Evolutionary conservation across 1,140 invertebrate genomes (phyloP).

Genomic region (Galleria mellonella): DNA sequence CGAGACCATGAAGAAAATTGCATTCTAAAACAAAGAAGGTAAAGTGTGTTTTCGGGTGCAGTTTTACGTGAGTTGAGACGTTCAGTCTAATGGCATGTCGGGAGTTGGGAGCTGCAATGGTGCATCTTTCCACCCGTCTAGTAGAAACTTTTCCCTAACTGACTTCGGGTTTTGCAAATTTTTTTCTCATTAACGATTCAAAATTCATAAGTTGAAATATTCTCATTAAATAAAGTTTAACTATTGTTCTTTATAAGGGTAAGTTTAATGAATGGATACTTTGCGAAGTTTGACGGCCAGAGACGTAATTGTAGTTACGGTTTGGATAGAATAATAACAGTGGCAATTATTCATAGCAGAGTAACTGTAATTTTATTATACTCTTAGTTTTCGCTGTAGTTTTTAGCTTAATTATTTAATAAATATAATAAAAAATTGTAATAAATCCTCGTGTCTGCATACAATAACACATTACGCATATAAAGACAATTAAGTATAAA

Average conservation of each 20-base stretch:
- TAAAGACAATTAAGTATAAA: too few relatives aligned
- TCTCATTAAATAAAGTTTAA: conserved; percentile 14
- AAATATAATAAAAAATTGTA: too few relatives aligned
- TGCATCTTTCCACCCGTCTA: conserved; percentile 29
- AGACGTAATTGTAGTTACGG: neutral
- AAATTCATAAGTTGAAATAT: conserved; percentile 20
- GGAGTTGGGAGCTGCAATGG: conserved; percentile 13
- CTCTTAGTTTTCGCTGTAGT: too few relatives aligned
- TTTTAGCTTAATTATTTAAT: too few relatives aligned
- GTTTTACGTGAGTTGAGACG: neutral
- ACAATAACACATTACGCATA: too few relatives aligned
- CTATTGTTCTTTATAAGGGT: conserved; percentile 3
- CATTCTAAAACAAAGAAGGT: neutral
- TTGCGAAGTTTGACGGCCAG: too few relatives aligned
- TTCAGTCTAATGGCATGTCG: too few relatives aligned
- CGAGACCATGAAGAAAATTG: neutral
- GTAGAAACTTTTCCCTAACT: conserved; percentile 22
- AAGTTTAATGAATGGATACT: too few relatives aligned
- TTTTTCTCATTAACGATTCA: conserved; percentile 27
- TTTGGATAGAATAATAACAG: too few relatives aligned
- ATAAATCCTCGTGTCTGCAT: too few relatives aligned
- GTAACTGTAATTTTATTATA: too few relatives aligned
- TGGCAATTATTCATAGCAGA: too few relatives aligned
- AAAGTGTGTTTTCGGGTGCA: neutral
- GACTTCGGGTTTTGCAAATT: conserved; percentile 15